Percentiles rank a stretch among this genome's conserved stretches.
Evolutionary conservation across 2,113 vertebrate genomes (phyloP).

Genomic region (Centropristis striata): DNA sequence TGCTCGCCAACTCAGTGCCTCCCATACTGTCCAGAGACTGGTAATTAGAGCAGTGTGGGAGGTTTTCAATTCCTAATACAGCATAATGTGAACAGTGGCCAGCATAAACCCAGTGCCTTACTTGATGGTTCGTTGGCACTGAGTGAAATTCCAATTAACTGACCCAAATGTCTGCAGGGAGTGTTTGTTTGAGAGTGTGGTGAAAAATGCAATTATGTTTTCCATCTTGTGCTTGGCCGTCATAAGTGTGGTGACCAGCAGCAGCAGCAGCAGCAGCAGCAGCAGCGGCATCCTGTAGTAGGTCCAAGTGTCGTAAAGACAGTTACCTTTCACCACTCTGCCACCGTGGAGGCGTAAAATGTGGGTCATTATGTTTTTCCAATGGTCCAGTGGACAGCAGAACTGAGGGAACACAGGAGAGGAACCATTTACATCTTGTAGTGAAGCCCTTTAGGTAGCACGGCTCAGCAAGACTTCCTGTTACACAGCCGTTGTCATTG

Average conservation of each 20-base stretch:
- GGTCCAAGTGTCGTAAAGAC: neutral
- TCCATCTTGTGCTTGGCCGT: conserved; percentile 49
- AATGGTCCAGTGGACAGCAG: conserved; percentile 41
- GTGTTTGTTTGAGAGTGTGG: conserved; percentile 57
- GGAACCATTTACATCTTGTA: conserved; percentile 67
- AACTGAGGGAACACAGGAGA: conserved; percentile 39
- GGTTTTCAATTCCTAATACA: conserved; percentile 68
- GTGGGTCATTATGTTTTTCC: conserved; percentile 55
- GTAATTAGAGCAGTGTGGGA: conserved; percentile 74
- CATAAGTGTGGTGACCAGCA: conserved; percentile 22
- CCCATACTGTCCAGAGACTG: conserved; percentile 62
- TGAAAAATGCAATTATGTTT: conserved; percentile 68
- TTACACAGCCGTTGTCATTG: conserved; percentile 32
- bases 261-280: conserved; percentile 10
- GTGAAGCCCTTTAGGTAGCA: conserved; percentile 38
- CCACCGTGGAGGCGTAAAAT: conserved; percentile 39
- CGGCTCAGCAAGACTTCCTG: conserved; percentile 41
- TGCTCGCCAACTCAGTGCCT: conserved; percentile 37
- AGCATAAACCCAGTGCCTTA: conserved; percentile 58
- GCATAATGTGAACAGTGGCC: conserved; percentile 68
- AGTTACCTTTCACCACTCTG: conserved; percentile 39
- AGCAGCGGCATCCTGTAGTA: conserved; percentile 8
- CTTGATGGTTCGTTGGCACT: conserved; percentile 72
- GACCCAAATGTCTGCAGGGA: conserved; percentile 72
- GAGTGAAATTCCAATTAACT: conserved; percentile 77